These are phyloP conservation scores for Trididemnum clinides DNA, from an alignment of 23 tunicate species.

Conservation along the genomic window DNA sequence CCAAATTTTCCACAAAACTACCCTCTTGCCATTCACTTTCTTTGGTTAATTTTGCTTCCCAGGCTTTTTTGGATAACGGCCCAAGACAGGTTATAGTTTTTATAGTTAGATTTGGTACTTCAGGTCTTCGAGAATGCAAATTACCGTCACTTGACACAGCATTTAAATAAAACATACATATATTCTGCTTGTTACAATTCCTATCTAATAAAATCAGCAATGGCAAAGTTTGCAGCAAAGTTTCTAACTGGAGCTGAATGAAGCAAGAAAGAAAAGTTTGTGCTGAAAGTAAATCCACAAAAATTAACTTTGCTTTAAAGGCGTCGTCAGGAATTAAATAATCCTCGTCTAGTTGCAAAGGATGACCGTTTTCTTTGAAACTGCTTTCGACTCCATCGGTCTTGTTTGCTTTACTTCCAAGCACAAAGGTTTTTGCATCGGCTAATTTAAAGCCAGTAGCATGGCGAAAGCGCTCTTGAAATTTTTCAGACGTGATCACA, in stretches of 20 bases:
- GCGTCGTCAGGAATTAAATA: background rate
- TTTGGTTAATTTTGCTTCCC: background rate
- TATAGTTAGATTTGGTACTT: background rate
- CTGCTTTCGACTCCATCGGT: background rate
- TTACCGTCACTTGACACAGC: background rate
- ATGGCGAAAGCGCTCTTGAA: no score
- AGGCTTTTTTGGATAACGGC: background rate
- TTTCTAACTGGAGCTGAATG: background rate
- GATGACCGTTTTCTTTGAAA: background rate
- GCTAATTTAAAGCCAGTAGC: background rate
- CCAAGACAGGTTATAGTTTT: constrained; percentile 8
- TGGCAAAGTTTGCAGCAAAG: background rate
- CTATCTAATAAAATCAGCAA: constrained; percentile 7
- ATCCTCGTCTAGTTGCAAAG: background rate
- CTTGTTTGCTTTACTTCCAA: background rate
- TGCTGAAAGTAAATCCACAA: background rate
- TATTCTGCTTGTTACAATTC: background rate
- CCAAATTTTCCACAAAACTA: background rate
- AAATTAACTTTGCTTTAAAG: background rate
- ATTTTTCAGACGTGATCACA: no score
- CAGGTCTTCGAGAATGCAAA: background rate
- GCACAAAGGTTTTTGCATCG: background rate
- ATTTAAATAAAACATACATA: background rate
- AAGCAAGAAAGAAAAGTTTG: background rate
- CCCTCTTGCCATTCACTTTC: background rate